Base-by-base conservation (phyloP, 2,888 invertebrate species). In the Leptinotarsa haldemani region DNA sequence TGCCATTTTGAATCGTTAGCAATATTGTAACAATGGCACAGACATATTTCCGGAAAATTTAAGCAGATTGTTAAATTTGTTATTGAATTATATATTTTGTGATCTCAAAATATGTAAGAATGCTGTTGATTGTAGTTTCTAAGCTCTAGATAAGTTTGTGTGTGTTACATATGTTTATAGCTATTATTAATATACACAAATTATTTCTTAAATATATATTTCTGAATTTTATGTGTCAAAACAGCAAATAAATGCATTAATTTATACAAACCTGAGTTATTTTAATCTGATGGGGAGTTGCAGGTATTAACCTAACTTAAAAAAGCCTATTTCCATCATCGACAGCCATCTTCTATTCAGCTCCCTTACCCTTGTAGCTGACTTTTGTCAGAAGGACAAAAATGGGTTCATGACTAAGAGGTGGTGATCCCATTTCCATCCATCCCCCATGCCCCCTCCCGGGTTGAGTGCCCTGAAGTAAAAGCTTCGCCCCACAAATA, bases 201-300 rank as follows among this genome's bases (percentile, higher is more conserved):
- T 85, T 82, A 84, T 86, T 86, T 85, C 84, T 82, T 85, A 84
- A 85, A 86, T 84, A 86, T 86, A 86, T 87, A 87, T 86, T 87
- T 87, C 87, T 86, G 86, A 87, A 87, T 85, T 86, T 87, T 86
- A 87, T 86, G 87, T 87, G 87, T 87, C 87, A 87, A 40, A 86
- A 86, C 81, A 84, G 84, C 80, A 82, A 84, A 86, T 86, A 86
- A 86, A 85, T 83, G 84, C 85, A 86, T 86, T 86, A 86, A 86
- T 86, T 87, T 87, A 85, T 87, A 85, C 25, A 30, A 16, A 66
- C 30, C 12, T 30, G 22, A 20, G 12, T 68, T 64, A 53, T 40
- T 65, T 4, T 15, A 13, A n/a, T 40, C 53, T 16, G 30, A 70
- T 16, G 52, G 40, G 7, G 4, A 25, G 25, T 25, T 25, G 25